Evolutionary conservation across 1,140 invertebrate genomes (phyloP), one percentile per base, ranked within the genome.

Genomic region (Drosophila pseudoobscura): DNA sequence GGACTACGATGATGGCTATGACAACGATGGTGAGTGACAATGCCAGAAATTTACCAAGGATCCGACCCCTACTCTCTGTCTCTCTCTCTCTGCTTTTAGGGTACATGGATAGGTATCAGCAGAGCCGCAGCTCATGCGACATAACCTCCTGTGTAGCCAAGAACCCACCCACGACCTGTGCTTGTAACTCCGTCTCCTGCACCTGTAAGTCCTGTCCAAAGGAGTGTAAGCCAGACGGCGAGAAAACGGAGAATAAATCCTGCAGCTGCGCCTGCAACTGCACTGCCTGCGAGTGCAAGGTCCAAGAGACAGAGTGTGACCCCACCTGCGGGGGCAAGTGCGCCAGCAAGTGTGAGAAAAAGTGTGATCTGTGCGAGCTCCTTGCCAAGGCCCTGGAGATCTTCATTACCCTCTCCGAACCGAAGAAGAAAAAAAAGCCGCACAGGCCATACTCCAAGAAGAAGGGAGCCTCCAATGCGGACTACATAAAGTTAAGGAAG

Each of bases 351-450:
- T 13, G 35, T 5, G 11, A 11, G 6, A 61, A 39, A 6, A 49
- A 43, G 0, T 26, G 24, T 0, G 63, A 55, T 26, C 58, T 83
- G 4, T 22, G 76, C 6, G 11, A 6, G 13, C 45, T 84, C 0
- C 49, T 83, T 5, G 58, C 65, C 5, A 26, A 72, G 39, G 71
- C 80, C 0, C 22, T 83, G 0, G 71, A 83, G 35, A 63, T 84
- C 6, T 79, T 83, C n/a, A 24, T 78, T 3, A 17, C 4, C 11
- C 20, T 31, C 1, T 24, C 1, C 11, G 29, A 46, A 1, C 0
- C 15, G 0, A 46, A 59, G 13, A 13, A n/a, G 1, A 43, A 45
- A 1, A 43, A 15, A 2, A 20, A 20, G 20, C 1, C 20, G 20
- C 35, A 39, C 35, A 13, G 11, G 35, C 11, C 35, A 39, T 39